Base-by-base conservation (phyloP, 2,797 vertebrate species). In the Sphenopsis melanotis region DNA sequence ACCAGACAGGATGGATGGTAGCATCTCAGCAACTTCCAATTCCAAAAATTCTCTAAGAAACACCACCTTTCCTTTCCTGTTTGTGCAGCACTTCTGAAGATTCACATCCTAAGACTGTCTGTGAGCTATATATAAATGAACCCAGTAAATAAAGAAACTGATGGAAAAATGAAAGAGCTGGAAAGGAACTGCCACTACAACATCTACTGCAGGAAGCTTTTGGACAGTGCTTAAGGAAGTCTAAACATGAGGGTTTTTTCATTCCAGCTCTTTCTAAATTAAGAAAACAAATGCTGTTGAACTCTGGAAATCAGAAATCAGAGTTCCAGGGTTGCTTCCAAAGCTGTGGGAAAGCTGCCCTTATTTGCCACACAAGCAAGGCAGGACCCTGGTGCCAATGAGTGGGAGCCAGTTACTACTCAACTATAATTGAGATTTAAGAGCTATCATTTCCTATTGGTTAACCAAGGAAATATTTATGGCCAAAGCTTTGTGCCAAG, bases 391-490 rank as follows among this genome's bases (percentile, higher is more conserved):
- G 30, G 65, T 94, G 95, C 90, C 96, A 94, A 63, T 0, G 55
- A 72, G 57, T 21, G 75, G 13, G 75, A 96, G 94, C 90, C 95
- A 95, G 93, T 95, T 92, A 49, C 87, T 87, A 85, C 94, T 94
- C 93, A 92, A 81, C 57, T 57, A 4, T 95, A 96, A 96, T 94
- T 93, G 94, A 93, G 84, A 95, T 93, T 95, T 95, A 95, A 95
- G 93, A 91, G 87, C 90, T 92, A 83, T 94, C 75, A 95, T 95
- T 93, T 94, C 92, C 87, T 91, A 91, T 94, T 94, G 93, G 89
- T 95, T 96, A 94, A 92, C 71, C 90, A 94, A 95, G 87, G 94
- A 97, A 97, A 95, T 96, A 95, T 95, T 96, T 95, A 96, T 94
- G 93, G 90, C 92, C 94, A 92, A 70, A 94, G n/a, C 77, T 23